phyloP scores from a whole-genome alignment of 2,797 vertebrate genomes.

The Notolepis coatsorum region DNA sequence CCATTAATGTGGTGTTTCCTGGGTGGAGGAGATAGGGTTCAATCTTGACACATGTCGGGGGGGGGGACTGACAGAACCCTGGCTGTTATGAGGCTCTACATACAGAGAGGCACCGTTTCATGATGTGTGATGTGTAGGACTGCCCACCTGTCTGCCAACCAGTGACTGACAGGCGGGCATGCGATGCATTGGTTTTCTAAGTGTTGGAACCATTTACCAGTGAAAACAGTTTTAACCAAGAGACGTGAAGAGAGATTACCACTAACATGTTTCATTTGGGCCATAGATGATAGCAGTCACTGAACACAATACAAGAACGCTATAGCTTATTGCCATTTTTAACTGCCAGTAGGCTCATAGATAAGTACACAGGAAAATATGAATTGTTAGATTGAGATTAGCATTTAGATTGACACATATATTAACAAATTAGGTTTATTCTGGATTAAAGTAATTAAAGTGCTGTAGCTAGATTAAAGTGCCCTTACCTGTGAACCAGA shows the following conservation, averaged over 20 bases:
- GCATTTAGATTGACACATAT: background rate
- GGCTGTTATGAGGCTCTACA: too few relatives aligned
- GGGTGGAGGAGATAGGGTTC: background rate
- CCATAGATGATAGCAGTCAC: background rate
- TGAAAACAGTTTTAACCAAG: background rate
- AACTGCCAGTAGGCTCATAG: background rate
- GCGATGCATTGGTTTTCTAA: background rate
- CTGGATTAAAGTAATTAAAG: background rate
- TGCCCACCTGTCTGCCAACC: background rate
- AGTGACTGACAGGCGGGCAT: conserved; percentile 3
- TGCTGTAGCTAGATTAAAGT: background rate
- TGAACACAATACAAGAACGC: background rate
- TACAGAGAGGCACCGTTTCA: background rate
- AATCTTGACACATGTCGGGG: too few relatives aligned
- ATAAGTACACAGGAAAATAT: too few relatives aligned
- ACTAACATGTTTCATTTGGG: background rate
- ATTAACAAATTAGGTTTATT: conserved; percentile 9
- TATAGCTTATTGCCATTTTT: background rate
- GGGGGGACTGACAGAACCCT: too few relatives aligned
- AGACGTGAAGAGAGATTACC: background rate
- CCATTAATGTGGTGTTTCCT: background rate
- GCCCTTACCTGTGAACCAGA: conserved; percentile 70
- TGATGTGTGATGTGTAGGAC: background rate
- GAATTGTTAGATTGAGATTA: too few relatives aligned
- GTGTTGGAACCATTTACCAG: too few relatives aligned